Evolutionary conservation across 2,113 vertebrate genomes (phyloP).

Genomic region (Poeciliopsis retropinna): DNA sequence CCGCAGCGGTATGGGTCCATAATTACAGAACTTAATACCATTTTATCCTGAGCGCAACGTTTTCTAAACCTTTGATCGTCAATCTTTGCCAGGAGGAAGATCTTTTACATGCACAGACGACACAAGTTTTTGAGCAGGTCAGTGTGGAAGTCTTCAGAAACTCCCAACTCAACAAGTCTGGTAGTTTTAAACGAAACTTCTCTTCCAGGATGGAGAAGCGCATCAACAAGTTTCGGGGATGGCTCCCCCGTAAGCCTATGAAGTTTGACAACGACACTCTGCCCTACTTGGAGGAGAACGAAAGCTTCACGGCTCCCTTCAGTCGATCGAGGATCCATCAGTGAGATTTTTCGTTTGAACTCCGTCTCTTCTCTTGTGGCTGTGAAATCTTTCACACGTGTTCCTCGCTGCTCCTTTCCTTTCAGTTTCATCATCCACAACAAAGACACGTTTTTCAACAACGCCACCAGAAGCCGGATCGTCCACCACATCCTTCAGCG

Average conservation of each 20-base stretch:
- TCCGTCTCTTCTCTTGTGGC: background rate
- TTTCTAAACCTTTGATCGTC: background rate
- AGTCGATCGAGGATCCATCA: slow-evolving; percentile 95
- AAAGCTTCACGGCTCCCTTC: slow-evolving; percentile 96
- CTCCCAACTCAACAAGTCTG: background rate
- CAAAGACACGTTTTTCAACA: slow-evolving; percentile 96
- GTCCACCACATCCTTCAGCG: slow-evolving; percentile 94
- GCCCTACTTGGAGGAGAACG: slow-evolving; percentile 93
- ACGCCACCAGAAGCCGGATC: slow-evolving; percentile 93
- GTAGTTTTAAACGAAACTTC: slow-evolving; percentile 12
- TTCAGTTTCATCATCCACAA: slow-evolving; percentile 95
- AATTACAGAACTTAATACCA: too few relatives aligned
- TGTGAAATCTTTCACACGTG: background rate
- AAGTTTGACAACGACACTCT: slow-evolving; percentile 90
- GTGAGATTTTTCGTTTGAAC: slow-evolving; percentile 79
- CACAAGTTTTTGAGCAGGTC: slow-evolving; percentile 96
- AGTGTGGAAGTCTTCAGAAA: slow-evolving; percentile 54
- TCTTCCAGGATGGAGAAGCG: slow-evolving; percentile 90
- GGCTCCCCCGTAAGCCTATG: slow-evolving; percentile 94
- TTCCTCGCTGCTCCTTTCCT: slow-evolving; percentile 39
- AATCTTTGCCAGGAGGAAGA: slow-evolving; percentile 89
- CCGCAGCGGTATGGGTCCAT: too few relatives aligned
- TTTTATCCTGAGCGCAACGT: background rate
- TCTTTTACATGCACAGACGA: slow-evolving; percentile 92
- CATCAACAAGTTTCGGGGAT: slow-evolving; percentile 92